A percentile compares a stretch with the other conserved stretches of the same genome.
phyloP scores from a whole-genome alignment of 2,888 invertebrate species.

The Nemotelus nigrinus region DNA sequence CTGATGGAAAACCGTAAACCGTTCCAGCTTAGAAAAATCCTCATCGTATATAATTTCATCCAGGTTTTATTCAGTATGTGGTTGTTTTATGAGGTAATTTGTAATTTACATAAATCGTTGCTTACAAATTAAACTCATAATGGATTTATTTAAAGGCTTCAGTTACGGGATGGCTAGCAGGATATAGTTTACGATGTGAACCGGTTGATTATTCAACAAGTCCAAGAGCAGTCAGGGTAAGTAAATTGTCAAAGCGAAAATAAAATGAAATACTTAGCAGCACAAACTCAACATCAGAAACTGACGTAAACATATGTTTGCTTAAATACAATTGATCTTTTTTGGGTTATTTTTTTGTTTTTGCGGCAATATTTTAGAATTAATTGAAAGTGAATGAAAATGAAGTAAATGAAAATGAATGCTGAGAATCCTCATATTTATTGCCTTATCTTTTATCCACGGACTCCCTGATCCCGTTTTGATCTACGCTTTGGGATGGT shows the following conservation, averaged over 20 bases:
- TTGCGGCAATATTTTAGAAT: too few species aligned
- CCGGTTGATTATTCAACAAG: constrained; percentile 80
- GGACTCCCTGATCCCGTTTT: too few species aligned
- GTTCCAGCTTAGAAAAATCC: constrained; percentile 76
- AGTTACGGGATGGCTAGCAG: constrained; percentile 75
- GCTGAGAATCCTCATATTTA: too few species aligned
- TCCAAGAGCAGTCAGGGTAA: constrained; percentile 76
- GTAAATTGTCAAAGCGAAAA: constrained; percentile 53
- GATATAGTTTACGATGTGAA: constrained; percentile 80
- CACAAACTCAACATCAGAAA: too few species aligned
- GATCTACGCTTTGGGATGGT: too few species aligned
- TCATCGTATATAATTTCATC: constrained; percentile 85
- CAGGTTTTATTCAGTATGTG: constrained; percentile 72
- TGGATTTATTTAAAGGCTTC: constrained; percentile 63
- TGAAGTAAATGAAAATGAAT: too few species aligned
- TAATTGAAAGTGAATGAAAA: too few species aligned
- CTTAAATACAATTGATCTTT: too few species aligned
- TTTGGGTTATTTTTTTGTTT: too few species aligned
- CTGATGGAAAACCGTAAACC: constrained; percentile 89
- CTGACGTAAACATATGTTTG: too few species aligned
- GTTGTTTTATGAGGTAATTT: constrained; percentile 67
- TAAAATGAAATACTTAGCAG: too few species aligned
- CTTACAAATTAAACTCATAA: constrained; percentile 1
- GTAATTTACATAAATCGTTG: not conserved
- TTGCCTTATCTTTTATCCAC: too few species aligned